A percentile compares a stretch with the other conserved stretches of the same genome.
Evolutionary conservation across 2,888 invertebrate species (phyloP).

Genomic region (Biston stratarius): DNA sequence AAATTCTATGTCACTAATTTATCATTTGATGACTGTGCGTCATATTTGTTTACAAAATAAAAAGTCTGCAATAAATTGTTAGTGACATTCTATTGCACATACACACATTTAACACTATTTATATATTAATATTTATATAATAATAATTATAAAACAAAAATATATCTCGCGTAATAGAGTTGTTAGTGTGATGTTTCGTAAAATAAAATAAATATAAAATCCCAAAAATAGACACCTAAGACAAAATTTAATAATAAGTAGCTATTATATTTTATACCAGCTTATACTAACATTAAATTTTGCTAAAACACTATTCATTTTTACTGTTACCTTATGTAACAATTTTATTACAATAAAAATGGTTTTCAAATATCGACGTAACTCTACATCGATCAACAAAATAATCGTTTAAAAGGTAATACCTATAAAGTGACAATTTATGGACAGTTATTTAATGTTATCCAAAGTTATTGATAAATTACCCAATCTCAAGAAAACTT

Average conservation of each 20-base stretch:
- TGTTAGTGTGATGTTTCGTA: constrained; percentile 63
- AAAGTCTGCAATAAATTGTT: too few species aligned
- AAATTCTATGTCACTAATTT: too few species aligned
- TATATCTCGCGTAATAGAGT: constrained; percentile 61
- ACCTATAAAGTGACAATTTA: too few species aligned
- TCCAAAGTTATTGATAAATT: too few species aligned
- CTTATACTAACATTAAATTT: constrained; percentile 38
- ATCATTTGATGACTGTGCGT: too few species aligned
- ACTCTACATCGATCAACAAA: neutral
- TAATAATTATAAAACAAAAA: constrained; percentile 31
- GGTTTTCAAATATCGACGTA: neutral
- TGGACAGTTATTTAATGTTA: too few species aligned
- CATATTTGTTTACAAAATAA: too few species aligned
- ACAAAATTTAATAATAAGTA: constrained; percentile 44
- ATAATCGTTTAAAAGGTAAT: neutral
- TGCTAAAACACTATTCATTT: constrained; percentile 55
- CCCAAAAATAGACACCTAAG: constrained; percentile 65
- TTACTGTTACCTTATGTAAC: neutral
- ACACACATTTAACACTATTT: constrained; percentile 16
- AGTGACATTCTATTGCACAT: constrained; percentile 39
- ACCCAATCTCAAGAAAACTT: too few species aligned
- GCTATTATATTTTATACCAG: constrained; percentile 45
- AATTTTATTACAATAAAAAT: neutral
- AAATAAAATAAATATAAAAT: constrained; percentile 51
- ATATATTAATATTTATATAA: too few species aligned